These are phyloP conservation scores for Aporophyla nigra DNA, from an alignment of 2,888 invertebrate species.

Conservation along the genomic window DNA sequence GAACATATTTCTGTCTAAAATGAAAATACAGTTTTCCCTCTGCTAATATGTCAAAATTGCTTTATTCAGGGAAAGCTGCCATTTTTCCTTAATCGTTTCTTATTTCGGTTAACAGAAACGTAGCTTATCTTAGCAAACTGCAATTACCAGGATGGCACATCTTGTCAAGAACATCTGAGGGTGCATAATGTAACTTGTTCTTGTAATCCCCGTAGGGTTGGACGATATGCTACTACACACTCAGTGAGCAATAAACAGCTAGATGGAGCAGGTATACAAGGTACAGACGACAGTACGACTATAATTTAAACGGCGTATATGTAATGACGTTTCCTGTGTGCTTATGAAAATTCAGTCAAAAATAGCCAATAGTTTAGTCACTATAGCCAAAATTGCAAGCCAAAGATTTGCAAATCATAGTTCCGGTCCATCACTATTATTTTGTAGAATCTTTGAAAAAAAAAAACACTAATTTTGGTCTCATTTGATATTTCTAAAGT, in stretches of 20 bases:
- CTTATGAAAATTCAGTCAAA: too few species aligned
- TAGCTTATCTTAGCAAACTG: constrained; percentile 8
- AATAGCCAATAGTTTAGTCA: too few species aligned
- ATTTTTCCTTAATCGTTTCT: not conserved
- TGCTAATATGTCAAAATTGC: not conserved
- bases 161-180: constrained; percentile 10
- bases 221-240: not conserved
- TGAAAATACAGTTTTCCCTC: not conserved
- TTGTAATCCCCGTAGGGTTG: constrained; percentile 15
- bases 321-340: too few species aligned
- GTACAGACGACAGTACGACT: too few species aligned
- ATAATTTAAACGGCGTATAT: too few species aligned
- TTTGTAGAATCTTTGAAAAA: too few species aligned
- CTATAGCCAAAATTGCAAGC: too few species aligned
- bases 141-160: constrained; percentile 12
- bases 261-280: too few species aligned
- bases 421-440: too few species aligned
- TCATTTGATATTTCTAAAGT: too few species aligned
- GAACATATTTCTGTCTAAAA: constrained; percentile 1
- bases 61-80: not conserved
- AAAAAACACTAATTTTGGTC: too few species aligned
- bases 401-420: too few species aligned
- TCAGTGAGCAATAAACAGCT: not conserved
- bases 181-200: constrained; percentile 30
- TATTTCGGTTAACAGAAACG: not conserved